phyloP scores from a whole-genome alignment of 1,140 invertebrate species.

The Maniola jurtina region DNA sequence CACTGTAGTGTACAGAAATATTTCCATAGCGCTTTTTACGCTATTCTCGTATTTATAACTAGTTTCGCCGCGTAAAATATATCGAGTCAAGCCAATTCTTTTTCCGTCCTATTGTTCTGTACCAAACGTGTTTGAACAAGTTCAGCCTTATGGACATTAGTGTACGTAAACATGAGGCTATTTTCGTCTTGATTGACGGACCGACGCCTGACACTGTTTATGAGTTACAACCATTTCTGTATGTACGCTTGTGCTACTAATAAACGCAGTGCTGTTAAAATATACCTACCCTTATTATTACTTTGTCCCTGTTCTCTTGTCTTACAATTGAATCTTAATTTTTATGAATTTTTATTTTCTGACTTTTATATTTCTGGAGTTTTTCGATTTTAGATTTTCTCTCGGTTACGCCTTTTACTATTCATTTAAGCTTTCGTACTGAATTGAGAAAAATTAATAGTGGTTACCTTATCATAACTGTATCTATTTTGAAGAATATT shows the following conservation, averaged over 20 bases:
- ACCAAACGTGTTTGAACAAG: constrained; percentile 44
- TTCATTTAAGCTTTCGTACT: too few species aligned
- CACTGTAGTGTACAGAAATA: too few species aligned
- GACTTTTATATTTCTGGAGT: too few species aligned
- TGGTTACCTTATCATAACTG: too few species aligned
- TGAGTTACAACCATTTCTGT: constrained; percentile 16
- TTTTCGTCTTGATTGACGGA: constrained; percentile 45
- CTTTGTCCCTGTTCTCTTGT: not conserved
- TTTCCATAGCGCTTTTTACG: too few species aligned
- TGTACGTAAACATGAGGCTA: constrained; percentile 35
- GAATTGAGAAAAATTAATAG: too few species aligned
- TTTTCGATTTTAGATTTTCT: too few species aligned
- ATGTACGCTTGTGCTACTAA: constrained; percentile 11
- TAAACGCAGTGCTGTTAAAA: constrained; percentile 19
- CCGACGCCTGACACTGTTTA: constrained; percentile 45
- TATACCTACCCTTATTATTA: constrained; percentile 1
- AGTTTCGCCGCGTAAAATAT: constrained; percentile 1
- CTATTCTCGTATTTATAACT: not conserved
- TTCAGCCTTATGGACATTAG: constrained; percentile 30
- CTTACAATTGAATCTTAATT: not conserved
- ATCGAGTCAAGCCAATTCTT: constrained; percentile 6
- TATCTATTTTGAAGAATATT: too few species aligned
- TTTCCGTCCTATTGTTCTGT: constrained; percentile 31
- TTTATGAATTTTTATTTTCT: too few species aligned
- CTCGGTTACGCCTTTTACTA: too few species aligned